Percentiles rank a stretch among this genome's conserved stretches.
Evolutionary conservation across 2,797 vertebrate genomes (phyloP).

Genomic region (Nasua narica): DNA sequence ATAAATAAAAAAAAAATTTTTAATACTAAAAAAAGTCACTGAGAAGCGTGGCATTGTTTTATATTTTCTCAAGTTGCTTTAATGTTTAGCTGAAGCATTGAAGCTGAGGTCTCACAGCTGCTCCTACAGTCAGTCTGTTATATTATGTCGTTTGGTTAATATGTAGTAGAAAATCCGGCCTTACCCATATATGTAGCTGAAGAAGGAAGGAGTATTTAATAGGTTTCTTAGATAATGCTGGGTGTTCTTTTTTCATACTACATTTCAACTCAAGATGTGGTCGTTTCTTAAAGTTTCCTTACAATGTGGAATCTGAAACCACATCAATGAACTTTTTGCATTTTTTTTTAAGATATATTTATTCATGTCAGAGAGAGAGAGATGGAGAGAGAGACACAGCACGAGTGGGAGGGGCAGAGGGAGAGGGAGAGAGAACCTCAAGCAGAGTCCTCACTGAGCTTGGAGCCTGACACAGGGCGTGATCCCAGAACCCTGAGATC

Average conservation of each 20-base stretch:
- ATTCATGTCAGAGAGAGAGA: background rate
- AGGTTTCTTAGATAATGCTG: background rate
- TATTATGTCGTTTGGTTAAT: background rate
- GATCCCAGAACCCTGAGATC: background rate
- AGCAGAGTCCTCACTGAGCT: background rate
- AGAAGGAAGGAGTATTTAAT: background rate
- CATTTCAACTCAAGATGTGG: background rate
- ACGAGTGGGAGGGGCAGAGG: background rate
- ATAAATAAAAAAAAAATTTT: no score
- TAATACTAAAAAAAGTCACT: no score
- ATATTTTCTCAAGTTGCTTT: background rate
- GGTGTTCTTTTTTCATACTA: background rate
- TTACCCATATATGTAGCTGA: background rate
- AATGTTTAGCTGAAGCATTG: background rate
- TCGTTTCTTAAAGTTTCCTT: background rate
- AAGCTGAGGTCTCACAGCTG: background rate
- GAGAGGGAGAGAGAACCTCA: background rate
- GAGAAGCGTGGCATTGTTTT: background rate
- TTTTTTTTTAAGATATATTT: background rate
- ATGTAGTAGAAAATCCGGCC: background rate
- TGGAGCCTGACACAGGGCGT: accelerated
- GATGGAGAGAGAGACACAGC: accelerated
- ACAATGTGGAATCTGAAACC: background rate
- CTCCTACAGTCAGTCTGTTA: background rate
- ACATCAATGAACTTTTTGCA: background rate